Percentiles rank a stretch among this genome's conserved stretches.
Evolutionary conservation across 1,140 invertebrate genomes (phyloP).

Genomic region (Berghia stephanieae): DNA sequence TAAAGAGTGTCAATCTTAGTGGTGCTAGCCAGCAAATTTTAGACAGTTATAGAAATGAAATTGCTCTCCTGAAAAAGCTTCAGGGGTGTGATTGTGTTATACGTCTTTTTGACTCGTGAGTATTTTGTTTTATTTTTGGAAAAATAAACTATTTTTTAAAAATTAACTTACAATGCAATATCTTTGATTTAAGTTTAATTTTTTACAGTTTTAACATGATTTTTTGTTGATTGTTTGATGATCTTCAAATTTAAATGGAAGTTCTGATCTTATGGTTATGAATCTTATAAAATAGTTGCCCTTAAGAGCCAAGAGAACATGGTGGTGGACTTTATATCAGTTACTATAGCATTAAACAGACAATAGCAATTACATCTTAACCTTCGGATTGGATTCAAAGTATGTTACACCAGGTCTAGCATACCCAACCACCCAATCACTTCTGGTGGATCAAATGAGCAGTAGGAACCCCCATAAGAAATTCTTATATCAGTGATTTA

Average conservation of each 20-base stretch:
- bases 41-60: conserved; percentile 90
- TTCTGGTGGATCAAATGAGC: not conserved
- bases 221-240: too few relatives aligned
- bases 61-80: conserved; percentile 82
- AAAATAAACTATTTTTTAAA: not conserved
- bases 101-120: conserved; percentile 88
- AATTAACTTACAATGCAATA: not conserved
- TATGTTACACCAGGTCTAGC: too few relatives aligned
- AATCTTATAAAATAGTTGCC: too few relatives aligned
- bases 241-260: too few relatives aligned
- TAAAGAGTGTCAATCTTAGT: conserved; percentile 70
- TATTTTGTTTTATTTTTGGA: conserved; percentile 46
- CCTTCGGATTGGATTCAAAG: not conserved
- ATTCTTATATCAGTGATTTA: not conserved
- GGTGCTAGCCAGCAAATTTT: conserved; percentile 73
- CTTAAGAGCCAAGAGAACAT: too few relatives aligned
- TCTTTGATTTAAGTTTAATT: not conserved
- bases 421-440: too few relatives aligned
- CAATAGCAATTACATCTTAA: too few relatives aligned
- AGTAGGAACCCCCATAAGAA: not conserved
- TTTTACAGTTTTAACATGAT: too few relatives aligned
- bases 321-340: not conserved
- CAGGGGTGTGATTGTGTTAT: conserved; percentile 85
- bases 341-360: not conserved
- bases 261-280: too few relatives aligned